Evolutionary conservation across 2,888 invertebrate species (phyloP), one percentile per base, ranked within the genome.

Genomic region (Clunio marinus): DNA sequence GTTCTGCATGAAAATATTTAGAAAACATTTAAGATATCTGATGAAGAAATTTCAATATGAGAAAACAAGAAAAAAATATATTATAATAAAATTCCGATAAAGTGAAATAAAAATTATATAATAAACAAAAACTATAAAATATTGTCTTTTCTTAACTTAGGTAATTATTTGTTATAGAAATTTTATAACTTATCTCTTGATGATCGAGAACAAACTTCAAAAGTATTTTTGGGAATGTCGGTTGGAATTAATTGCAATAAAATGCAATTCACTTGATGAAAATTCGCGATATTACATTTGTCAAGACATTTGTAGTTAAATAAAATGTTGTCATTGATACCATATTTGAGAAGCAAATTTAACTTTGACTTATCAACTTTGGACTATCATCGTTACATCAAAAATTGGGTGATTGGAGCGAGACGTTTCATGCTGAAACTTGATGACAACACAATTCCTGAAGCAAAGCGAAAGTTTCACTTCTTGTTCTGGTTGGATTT

Each of bases 361-460:
- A 77, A 79, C 70, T 80, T 81, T 72, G 80, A 81, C 70, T 74
- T 80, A 2, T 74, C 75, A 20, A 74, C 76, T 70, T 22, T 71
- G 8, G 67, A 71, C 32, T 70, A 69, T 28, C 2, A 73, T 24
- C 73, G 74, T 2, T 83, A 81, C 72, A 73, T 82, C 68, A 78
- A 79, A 71, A 77, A 77, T 70, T 82, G 82, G 72, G 76, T 80
- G 41, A 74, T 80, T 71, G 82, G 82, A 35, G 75, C 79, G 59
- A 77, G 81, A 62, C 74, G 75, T 37, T 82, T 76, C 72, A 75
- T 81, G 37, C 73, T 82, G 69, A 80, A 81, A 69, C 80, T 81
- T 70, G 76, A 78, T 70, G 73, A 76, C 28, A 70, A 72, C 25
- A 75, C 75, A n/a, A 71, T 79, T 68, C 73, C 75, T 28, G 73